Conservation (phyloP, 2,113 vertebrate species). For the Psophia crepitans region DNA sequence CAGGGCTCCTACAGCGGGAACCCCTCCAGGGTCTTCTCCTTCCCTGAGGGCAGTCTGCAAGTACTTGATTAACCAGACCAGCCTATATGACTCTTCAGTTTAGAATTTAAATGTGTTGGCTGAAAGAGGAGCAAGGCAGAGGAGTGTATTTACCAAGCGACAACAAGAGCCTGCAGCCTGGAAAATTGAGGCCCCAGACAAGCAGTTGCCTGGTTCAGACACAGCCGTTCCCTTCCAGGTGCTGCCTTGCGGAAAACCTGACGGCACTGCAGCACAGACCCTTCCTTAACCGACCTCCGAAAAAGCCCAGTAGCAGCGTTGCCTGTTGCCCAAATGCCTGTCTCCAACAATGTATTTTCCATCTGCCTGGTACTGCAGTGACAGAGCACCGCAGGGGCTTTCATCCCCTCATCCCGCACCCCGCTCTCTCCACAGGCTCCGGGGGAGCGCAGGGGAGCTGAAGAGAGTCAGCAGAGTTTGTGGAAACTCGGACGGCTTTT, state of each 20-base stretch:
- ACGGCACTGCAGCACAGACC: neutral
- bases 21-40: neutral
- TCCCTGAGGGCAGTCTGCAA: neutral
- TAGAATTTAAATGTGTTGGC: neutral
- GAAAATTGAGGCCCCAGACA: neutral
- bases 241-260: neutral
- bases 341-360: neutral
- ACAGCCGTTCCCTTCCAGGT: fast-evolving
- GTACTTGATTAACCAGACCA: fast-evolving
- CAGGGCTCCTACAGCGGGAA: neutral
- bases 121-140: neutral
- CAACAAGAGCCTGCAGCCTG: neutral
- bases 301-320: neutral
- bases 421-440: neutral
- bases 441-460: neutral
- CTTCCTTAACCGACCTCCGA: neutral
- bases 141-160: neutral
- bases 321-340: neutral
- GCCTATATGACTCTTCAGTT: fast-evolving
- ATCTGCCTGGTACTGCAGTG: neutral
- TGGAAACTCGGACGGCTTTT: neutral
- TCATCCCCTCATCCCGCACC: fast-evolving
- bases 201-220: fast-evolving
- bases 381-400: neutral
- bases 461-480: neutral